Evolutionary conservation across 2,797 vertebrate species (phyloP).

Genomic region (Enoplosus armatus): DNA sequence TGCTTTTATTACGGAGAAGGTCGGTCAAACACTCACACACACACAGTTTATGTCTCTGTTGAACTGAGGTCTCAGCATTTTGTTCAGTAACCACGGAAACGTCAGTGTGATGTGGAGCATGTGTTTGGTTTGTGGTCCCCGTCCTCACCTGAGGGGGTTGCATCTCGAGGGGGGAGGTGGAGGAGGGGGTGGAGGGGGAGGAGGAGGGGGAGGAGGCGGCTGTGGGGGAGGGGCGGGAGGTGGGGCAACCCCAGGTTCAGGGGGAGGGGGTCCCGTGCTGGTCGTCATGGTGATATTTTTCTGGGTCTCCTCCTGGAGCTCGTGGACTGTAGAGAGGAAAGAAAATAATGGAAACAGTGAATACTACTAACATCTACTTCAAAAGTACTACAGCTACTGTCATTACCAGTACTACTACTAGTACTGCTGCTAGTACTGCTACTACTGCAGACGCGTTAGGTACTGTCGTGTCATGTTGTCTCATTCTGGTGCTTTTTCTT

Average conservation of each 20-base stretch:
- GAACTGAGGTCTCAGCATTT: no score
- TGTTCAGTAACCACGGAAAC: neutral
- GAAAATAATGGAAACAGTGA: neutral
- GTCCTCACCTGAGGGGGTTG: conserved; percentile 87
- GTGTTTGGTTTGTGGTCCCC: neutral
- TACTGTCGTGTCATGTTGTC: neutral
- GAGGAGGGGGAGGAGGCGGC: conserved; percentile 81
- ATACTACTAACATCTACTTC: neutral
- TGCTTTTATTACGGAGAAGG: no score
- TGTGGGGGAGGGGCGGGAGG: conserved; percentile 77
- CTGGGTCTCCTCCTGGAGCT: conserved; percentile 81
- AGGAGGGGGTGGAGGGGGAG: conserved; percentile 82
- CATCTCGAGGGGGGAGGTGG: conserved; percentile 86
- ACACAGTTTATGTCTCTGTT: neutral
- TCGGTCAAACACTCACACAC: no score
- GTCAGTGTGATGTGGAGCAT: neutral
- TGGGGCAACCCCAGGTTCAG: conserved; percentile 53
- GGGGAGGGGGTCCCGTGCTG: conserved; percentile 35
- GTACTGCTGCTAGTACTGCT: neutral
- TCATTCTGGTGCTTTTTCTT: neutral
- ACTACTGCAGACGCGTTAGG: neutral
- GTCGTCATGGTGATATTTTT: conserved; percentile 38
- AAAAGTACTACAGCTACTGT: no score
- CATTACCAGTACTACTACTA: no score
- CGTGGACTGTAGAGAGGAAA: conserved; percentile 69